Percentiles rank a stretch among this genome's conserved stretches.
These are phyloP conservation scores for Rhinoderma darwinii DNA, from an alignment of 2,113 vertebrate genomes.

Conservation along the genomic window DNA sequence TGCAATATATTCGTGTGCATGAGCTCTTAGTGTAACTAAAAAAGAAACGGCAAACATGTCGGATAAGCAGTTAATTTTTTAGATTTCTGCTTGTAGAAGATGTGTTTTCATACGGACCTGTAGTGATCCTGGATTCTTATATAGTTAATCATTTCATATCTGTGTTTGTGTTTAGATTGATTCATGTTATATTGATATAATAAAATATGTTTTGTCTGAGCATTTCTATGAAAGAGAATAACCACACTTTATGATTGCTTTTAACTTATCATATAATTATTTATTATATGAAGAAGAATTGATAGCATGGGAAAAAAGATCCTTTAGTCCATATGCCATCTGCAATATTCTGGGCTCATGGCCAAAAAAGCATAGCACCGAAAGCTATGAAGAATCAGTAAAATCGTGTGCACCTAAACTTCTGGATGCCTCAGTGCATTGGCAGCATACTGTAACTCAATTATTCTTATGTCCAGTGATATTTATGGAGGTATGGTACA, in stretches of 20 bases:
- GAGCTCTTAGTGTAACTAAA: too few species aligned
- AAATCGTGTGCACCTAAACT: conserved; percentile 40
- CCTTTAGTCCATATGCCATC: conserved; percentile 48
- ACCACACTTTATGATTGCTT: not conserved
- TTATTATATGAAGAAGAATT: conserved; percentile 29
- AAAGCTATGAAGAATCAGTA: conserved; percentile 37
- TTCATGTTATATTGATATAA: too few species aligned
- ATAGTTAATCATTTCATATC: too few species aligned
- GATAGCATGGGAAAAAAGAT: conserved; percentile 16
- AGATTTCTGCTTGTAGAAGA: too few species aligned
- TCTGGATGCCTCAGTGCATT: conserved; percentile 37
- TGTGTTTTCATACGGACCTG: too few species aligned
- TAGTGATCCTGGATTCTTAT: too few species aligned
- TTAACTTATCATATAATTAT: not conserved
- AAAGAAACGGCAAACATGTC: too few species aligned
- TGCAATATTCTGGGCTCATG: conserved; percentile 39
- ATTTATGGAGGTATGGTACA: conserved; percentile 24
- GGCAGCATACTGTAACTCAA: conserved; percentile 24
- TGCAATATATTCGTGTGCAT: too few species aligned
- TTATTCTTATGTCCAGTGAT: conserved; percentile 32
- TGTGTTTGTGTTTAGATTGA: too few species aligned
- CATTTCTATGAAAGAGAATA: not conserved
- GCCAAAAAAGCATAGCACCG: conserved; percentile 21
- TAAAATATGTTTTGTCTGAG: not conserved
- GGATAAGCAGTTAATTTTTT: too few species aligned